A percentile compares a stretch with the other conserved stretches of the same genome.
Conservation (phyloP, 2,113 vertebrate species). For the Glaucidium brasilianum region DNA sequence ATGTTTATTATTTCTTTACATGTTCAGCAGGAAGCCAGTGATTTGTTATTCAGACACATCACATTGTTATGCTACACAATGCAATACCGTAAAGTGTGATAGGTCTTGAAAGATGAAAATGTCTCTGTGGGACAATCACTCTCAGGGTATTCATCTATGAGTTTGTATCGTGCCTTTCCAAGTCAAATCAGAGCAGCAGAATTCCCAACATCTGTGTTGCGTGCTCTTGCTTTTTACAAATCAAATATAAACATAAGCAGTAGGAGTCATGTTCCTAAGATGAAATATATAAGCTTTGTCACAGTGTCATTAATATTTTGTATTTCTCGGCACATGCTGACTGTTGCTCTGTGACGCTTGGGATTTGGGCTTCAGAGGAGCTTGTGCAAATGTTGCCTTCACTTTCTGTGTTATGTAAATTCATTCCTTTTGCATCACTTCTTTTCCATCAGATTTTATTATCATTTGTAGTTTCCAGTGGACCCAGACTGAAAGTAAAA, state of each 20-base stretch:
- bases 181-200: slow-evolving; percentile 33
- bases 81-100: neutral
- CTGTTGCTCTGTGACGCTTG: neutral
- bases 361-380: neutral
- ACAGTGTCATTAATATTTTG: slow-evolving; percentile 19
- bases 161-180: neutral
- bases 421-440: neutral
- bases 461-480: neutral
- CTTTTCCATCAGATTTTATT: neutral
- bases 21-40: neutral
- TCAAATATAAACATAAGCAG: slow-evolving; percentile 1
- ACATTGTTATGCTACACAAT: neutral
- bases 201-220: neutral
- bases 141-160: neutral
- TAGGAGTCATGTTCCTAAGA: slow-evolving; percentile 7
- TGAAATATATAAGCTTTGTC: slow-evolving; percentile 13
- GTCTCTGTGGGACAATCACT: slow-evolving; percentile 26
- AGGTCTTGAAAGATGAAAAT: slow-evolving; percentile 41
- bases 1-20: slow-evolving; percentile 15
- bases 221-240: neutral
- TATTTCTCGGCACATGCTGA: slow-evolving; percentile 10
- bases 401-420: neutral
- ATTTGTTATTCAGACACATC: slow-evolving; percentile 46
- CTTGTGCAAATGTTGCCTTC: neutral
- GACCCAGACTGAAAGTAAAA: neutral